Evolutionary conservation across 2,888 invertebrate species (phyloP).

Genomic region (Tyria jacobaeae): DNA sequence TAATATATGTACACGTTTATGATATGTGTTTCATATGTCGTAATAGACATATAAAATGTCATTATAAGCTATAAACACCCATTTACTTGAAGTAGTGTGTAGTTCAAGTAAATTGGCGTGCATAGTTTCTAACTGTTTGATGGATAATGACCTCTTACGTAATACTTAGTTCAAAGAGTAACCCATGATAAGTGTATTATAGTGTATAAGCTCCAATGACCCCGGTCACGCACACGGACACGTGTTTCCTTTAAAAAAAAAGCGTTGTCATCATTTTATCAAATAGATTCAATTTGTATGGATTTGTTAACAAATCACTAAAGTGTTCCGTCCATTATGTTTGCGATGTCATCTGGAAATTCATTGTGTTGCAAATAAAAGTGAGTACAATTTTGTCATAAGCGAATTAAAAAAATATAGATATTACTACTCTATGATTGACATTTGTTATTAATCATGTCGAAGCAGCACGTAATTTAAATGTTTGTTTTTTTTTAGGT

Average conservation of each 20-base stretch:
- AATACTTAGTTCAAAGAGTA: background rate
- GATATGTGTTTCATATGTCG: too few relatives aligned
- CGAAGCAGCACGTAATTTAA: too few relatives aligned
- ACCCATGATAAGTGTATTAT: background rate
- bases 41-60: too few relatives aligned
- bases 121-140: background rate
- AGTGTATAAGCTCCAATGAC: slow-evolving; percentile 1
- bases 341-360: slow-evolving; percentile 3
- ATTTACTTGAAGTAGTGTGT: too few relatives aligned
- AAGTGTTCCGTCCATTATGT: background rate
- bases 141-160: background rate
- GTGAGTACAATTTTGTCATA: background rate
- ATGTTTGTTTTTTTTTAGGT: too few relatives aligned
- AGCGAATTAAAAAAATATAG: background rate
- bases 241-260: background rate
- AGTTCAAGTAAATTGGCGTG: too few relatives aligned
- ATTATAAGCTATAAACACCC: too few relatives aligned
- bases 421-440: background rate
- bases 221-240: background rate
- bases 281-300: slow-evolving; percentile 11
- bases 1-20: too few relatives aligned
- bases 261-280: slow-evolving; percentile 1
- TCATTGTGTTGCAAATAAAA: background rate
- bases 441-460: background rate
- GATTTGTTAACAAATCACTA: slow-evolving; percentile 12